These are phyloP conservation scores for Oncorhynchus gorbuscha DNA, from an alignment of 2,113 vertebrate species.

Conservation along the genomic window DNA sequence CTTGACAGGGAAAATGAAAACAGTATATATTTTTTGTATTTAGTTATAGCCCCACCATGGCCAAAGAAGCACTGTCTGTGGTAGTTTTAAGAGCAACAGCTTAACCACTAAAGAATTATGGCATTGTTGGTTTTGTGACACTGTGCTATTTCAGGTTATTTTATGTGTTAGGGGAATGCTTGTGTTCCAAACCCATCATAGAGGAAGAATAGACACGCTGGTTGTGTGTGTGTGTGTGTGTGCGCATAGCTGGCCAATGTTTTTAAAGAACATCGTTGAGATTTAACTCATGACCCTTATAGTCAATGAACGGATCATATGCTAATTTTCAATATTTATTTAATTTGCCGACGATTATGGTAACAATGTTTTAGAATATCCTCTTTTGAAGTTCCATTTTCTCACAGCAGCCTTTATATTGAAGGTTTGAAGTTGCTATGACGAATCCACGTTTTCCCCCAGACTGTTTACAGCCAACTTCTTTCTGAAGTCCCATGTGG, in stretches of 20 bases:
- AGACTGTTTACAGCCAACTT: slow-evolving; percentile 10
- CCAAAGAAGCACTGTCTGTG: slow-evolving; percentile 46
- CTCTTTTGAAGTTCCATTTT: slow-evolving; percentile 27
- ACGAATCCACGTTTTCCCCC: neutral
- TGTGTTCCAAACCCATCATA: neutral
- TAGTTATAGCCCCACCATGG: slow-evolving; percentile 59
- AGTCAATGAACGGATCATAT: neutral
- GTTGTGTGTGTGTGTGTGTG: neutral
- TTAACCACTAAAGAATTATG: slow-evolving; percentile 29
- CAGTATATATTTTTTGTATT: slow-evolving; percentile 42
- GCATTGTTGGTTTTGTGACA: slow-evolving; percentile 46
- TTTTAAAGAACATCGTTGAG: neutral
- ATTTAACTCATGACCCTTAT: neutral
- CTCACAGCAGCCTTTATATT: slow-evolving; percentile 19
- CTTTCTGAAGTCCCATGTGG: neutral
- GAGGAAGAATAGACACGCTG: slow-evolving; percentile 20
- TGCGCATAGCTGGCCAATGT: neutral
- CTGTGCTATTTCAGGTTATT: slow-evolving; percentile 37
- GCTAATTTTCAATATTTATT: slow-evolving; percentile 17
- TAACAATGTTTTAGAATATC: neutral
- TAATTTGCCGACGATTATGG: neutral
- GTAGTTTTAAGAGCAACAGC: slow-evolving; percentile 2
- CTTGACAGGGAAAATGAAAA: slow-evolving; percentile 29
- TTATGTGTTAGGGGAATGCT: no score
- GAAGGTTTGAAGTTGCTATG: slow-evolving; percentile 9